Base-by-base conservation (phyloP, 2,888 invertebrate species). In the Drosophila conformis region DNA sequence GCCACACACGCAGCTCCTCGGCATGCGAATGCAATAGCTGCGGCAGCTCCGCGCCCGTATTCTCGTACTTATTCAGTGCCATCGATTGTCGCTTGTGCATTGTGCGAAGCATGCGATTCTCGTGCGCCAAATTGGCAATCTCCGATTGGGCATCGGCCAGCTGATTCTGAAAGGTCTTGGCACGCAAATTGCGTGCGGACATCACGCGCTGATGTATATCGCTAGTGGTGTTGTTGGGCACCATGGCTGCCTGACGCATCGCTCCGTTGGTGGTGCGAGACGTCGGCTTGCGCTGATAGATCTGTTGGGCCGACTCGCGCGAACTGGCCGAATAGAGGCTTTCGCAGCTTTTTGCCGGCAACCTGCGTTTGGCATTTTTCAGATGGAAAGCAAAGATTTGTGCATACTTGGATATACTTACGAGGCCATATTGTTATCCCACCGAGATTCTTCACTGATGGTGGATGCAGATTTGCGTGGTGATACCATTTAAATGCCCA, bases 21-120 rank as follows among this genome's bases (percentile, higher is more conserved):
- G 95, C 95, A 91, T 97, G 97, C 0, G 96, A 95, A 92, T 95
- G 95, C 46, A 97, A 93, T 3, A 92, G 66, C 89, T 96, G 95
- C 0, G 97, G 97, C 58, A 97, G 92, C 90, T 97, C 97, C 0
- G 97, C 97, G 88, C 96, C 96, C 2, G 95, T 95, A 36, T 96
- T 96, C 93, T 97, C 97, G 90, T 94, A 95, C 94, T 96, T 96
- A 80, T 95, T 95, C 59, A 97, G 92, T 0, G 97, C 97, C 69
- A 95, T 95, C 87, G 97, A 97, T 87, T 97, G 97, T 58, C 97
- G 95, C 90, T 96, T 97, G 92, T 97, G 97, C 46, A 97, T 93
- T 5, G 96, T 96, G 82, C 96, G 95, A 36, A 97, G 91, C 46
- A 96, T 94, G 80, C 95, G 95, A 91, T 97, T 97, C 92, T 97